Evolutionary conservation across 1,140 invertebrate species (phyloP).

Genomic region (Oryzaephilus surinamensis): DNA sequence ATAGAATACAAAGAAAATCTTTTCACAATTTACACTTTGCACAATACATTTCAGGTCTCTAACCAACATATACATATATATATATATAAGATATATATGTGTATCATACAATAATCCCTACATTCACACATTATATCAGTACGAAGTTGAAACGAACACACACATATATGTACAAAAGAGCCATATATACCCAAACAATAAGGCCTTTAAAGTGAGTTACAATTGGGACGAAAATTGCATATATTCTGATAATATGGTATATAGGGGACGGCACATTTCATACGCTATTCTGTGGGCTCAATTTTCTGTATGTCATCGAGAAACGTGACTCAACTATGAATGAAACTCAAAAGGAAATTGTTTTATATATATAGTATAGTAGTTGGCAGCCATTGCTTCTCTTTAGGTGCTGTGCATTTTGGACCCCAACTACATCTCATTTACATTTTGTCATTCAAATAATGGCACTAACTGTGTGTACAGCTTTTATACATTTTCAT

Average conservation of each 20-base stretch:
- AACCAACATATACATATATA: too few relatives aligned
- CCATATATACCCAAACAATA: too few relatives aligned
- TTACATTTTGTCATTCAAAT: too few relatives aligned
- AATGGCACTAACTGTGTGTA: too few relatives aligned
- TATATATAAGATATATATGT: too few relatives aligned
- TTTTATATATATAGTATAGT: too few relatives aligned
- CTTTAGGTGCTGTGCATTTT: too few relatives aligned
- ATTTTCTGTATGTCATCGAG: constrained; percentile 21
- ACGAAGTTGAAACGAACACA: constrained; percentile 9
- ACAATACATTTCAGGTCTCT: constrained; percentile 8
- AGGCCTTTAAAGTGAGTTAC: constrained; percentile 8
- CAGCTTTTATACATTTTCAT: too few relatives aligned
- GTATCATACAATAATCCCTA: constrained; percentile 16
- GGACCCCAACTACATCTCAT: too few relatives aligned
- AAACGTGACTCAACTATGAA: constrained; percentile 19
- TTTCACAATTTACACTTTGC: constrained; percentile 18
- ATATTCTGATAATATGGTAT: too few relatives aligned
- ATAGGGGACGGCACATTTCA: constrained; percentile 20
- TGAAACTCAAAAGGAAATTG: constrained; percentile 15
- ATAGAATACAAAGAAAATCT: constrained; percentile 17
- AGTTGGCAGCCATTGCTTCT: constrained; percentile 11
- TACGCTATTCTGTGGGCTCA: constrained; percentile 18
- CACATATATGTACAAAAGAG: too few relatives aligned
- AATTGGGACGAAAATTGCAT: constrained; percentile 12
- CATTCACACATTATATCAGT: constrained; percentile 15